Evolutionary conservation across 1,140 invertebrate species (phyloP), one percentile per base, ranked within the genome.

Genomic region (Camponotus floridanus): DNA sequence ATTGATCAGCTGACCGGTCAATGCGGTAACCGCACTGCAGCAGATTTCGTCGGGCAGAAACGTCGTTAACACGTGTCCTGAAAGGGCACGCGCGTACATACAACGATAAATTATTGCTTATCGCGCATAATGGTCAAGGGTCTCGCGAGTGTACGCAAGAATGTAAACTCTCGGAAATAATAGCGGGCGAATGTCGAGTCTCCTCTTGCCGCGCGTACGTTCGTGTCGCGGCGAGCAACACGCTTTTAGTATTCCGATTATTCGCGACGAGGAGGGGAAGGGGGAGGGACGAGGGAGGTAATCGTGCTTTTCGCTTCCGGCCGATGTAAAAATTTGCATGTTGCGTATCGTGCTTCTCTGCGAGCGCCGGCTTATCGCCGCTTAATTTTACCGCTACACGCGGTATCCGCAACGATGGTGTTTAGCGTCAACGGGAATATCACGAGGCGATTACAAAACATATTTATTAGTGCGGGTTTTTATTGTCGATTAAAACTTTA

Each of bases 1-100:
- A 81, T 83, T 68, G 68, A 74, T 83, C 68, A 51, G 39, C 45
- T 36, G 51, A 57, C 78, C 78, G 79, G 61, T 18, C 48, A 21
- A 62, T n/a, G 31, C 83, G 62, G 67, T 26, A 76, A 64, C 86
- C 86, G 88, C 89, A 88, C 55, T 86, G 88, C 88, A 86, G 89
- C 64, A 26, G 68, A 74, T 70, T 51, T 79, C 64, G 26, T 57
- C 51, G 73, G 57, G 39, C 31, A 15, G 26, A 26, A 18, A 18
- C 21, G 57, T 64, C 68, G 36, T 85, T 57, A 51, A 85, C 83
- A 86, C 48, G 48, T 51, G 48, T 45, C 61, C 57, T 55, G 31
- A 48, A 64, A 86, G 87, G 76, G 86, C 88, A 90, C 86, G 89
- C 86, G 89, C 74, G 68, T 78, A 90, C 51, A 78, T 73, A 84